These are phyloP conservation scores for Garra rufa DNA, from an alignment of 2,113 vertebrate genomes.

Conservation along the genomic window DNA sequence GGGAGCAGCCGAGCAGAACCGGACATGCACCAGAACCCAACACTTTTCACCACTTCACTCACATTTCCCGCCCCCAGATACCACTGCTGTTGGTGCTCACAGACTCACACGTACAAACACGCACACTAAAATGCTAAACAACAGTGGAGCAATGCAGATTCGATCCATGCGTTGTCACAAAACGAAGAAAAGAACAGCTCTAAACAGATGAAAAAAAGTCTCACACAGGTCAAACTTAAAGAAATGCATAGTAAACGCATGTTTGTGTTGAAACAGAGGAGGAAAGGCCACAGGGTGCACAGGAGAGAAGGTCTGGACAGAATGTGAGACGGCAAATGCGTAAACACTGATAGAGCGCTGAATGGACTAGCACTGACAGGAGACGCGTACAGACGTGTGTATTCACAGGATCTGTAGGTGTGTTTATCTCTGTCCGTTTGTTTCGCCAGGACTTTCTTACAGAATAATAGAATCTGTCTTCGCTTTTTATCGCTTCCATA, in stretches of 20 bases:
- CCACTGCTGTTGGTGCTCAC: background rate
- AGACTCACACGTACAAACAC: slow-evolving; percentile 33
- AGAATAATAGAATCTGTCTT: slow-evolving; percentile 4
- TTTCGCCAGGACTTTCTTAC: slow-evolving; percentile 23
- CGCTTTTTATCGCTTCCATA: background rate
- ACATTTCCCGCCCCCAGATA: background rate
- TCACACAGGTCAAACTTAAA: slow-evolving; percentile 15
- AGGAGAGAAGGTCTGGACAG: slow-evolving; percentile 9
- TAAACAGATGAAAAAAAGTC: slow-evolving; percentile 29
- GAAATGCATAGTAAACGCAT: background rate
- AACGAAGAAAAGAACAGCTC: slow-evolving; percentile 31
- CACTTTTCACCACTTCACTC: slow-evolving; percentile 26
- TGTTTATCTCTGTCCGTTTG: slow-evolving; percentile 15
- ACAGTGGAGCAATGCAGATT: slow-evolving; percentile 18
- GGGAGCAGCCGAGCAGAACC: slow-evolving; percentile 73
- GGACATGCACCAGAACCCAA: slow-evolving; percentile 66
- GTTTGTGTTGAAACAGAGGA: slow-evolving; percentile 14
- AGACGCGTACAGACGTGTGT: slow-evolving; percentile 55
- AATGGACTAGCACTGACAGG: slow-evolving; percentile 48
- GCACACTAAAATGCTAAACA: slow-evolving; percentile 18
- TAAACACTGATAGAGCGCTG: slow-evolving; percentile 61
- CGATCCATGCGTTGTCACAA: slow-evolving; percentile 31
- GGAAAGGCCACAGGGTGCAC: slow-evolving; percentile 22
- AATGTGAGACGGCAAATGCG: slow-evolving; percentile 7
- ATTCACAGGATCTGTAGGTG: slow-evolving; percentile 35